Evolutionary conservation across 2,113 vertebrate genomes (phyloP).

Genomic region (Cryptotis parvus): DNA sequence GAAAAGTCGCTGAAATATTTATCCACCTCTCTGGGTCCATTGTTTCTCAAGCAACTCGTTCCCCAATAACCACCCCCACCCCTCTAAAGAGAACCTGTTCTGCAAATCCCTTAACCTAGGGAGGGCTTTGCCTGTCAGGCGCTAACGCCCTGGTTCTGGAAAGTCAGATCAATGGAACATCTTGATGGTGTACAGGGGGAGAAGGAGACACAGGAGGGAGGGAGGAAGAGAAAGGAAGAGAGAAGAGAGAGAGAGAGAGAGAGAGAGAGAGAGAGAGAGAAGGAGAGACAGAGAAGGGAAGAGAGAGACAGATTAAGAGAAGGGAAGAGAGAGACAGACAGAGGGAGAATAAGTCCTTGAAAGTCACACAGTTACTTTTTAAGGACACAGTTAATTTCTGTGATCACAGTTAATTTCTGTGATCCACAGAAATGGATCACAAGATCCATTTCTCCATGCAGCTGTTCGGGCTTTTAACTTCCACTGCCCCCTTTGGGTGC

Average conservation of each 20-base stretch:
- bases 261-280: too few species aligned
- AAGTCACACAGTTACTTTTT: neutral
- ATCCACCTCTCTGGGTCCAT: conserved; percentile 54
- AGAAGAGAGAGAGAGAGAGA: too few species aligned
- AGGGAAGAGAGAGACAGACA: too few species aligned
- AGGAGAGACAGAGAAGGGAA: too few species aligned
- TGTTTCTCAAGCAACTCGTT: neutral
- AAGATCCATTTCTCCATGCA: neutral
- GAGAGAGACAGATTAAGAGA: too few species aligned
- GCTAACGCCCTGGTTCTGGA: neutral
- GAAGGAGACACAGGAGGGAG: too few species aligned
- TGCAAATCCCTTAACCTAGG: neutral
- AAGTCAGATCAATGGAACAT: neutral
- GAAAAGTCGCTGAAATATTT: conserved; percentile 75
- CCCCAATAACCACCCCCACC: neutral
- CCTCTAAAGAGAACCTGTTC: neutral
- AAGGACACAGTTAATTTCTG: too few species aligned
- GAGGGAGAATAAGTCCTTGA: too few species aligned
- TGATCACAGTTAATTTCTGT: too few species aligned
- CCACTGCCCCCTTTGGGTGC: neutral
- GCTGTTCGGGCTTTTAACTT: too few species aligned
- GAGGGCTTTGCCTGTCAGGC: neutral
- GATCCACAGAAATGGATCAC: too few species aligned
- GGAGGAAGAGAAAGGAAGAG: too few species aligned
- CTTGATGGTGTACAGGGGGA: neutral